These are phyloP conservation scores for Ciconia boyciana DNA, from an alignment of 2,113 vertebrate species.

Conservation along the genomic window DNA sequence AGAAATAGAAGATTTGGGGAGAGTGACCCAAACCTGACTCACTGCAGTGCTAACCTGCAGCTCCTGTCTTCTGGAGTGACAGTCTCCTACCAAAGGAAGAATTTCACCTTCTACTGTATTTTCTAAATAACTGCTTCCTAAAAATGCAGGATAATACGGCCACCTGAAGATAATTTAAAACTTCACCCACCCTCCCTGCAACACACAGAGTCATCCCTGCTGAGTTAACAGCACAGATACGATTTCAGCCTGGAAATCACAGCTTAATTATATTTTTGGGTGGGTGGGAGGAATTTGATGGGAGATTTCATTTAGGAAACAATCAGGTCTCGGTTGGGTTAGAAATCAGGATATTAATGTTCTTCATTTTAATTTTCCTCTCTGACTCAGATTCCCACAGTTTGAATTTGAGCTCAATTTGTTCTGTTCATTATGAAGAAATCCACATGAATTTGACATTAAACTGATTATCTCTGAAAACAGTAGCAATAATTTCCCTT, in stretches of 20 bases:
- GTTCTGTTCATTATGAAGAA: conserved; percentile 63
- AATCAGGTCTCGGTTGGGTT: conserved; percentile 30
- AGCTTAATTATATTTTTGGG: conserved; percentile 55
- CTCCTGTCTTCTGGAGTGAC: neutral
- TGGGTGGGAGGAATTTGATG: conserved; percentile 32
- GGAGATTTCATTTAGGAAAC: conserved; percentile 59
- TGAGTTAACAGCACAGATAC: neutral
- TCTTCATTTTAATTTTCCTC: conserved; percentile 61
- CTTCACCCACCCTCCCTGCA: neutral
- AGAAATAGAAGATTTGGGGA: neutral
- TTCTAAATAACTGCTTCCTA: neutral
- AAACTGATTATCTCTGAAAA: conserved; percentile 61
- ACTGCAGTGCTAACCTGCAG: neutral
- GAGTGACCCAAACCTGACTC: neutral
- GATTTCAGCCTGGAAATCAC: conserved; percentile 38
- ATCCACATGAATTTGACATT: conserved; percentile 64
- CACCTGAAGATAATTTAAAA: conserved; percentile 14
- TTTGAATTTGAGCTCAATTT: conserved; percentile 63
- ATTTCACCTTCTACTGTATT: neutral
- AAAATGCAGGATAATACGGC: neutral
- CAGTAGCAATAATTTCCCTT: conserved; percentile 37
- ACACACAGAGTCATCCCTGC: neutral
- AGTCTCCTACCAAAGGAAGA: neutral
- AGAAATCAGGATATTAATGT: conserved; percentile 53
- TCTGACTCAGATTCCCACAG: conserved; percentile 49